Conservation (phyloP, 2,113 vertebrate genomes). For the Carettochelys insculpta region DNA sequence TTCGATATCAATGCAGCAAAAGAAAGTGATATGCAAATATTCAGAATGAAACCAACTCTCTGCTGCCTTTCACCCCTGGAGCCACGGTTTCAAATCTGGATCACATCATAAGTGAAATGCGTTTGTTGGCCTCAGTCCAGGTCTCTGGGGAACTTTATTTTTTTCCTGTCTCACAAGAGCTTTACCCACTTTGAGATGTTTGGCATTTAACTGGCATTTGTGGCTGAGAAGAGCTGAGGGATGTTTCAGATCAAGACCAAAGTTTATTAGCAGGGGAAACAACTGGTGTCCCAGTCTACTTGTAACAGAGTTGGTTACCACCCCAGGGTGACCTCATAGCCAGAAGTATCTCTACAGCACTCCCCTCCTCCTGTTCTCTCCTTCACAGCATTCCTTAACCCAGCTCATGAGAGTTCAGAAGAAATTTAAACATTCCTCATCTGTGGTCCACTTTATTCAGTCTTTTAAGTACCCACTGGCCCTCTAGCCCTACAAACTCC, state of each 20-base stretch:
- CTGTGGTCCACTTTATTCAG: neutral
- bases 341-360: neutral
- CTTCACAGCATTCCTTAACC: neutral
- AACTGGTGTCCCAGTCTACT: neutral
- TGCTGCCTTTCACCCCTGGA: conserved; percentile 12
- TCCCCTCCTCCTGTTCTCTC: neutral
- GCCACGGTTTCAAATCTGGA: conserved; percentile 20
- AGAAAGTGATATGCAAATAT: conserved; percentile 34
- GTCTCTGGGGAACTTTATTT: neutral
- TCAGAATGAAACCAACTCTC: conserved; percentile 48
- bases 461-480: neutral
- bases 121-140: neutral
- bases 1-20: conserved; percentile 26
- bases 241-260: neutral
- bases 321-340: neutral
- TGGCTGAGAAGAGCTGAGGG: neutral
- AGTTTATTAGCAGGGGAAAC: neutral
- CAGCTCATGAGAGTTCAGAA: neutral
- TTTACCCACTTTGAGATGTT: conserved; percentile 2
- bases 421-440: neutral
- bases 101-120: conserved; percentile 6
- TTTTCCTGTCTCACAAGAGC: conserved; percentile 18
- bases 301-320: neutral
- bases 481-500: neutral
- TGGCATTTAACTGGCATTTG: conserved; percentile 8